These are phyloP conservation scores for Hemicentrotus pulcherrimus DNA, from an alignment of 35 echinoderm and acorn worm species.

Conservation along the genomic window DNA sequence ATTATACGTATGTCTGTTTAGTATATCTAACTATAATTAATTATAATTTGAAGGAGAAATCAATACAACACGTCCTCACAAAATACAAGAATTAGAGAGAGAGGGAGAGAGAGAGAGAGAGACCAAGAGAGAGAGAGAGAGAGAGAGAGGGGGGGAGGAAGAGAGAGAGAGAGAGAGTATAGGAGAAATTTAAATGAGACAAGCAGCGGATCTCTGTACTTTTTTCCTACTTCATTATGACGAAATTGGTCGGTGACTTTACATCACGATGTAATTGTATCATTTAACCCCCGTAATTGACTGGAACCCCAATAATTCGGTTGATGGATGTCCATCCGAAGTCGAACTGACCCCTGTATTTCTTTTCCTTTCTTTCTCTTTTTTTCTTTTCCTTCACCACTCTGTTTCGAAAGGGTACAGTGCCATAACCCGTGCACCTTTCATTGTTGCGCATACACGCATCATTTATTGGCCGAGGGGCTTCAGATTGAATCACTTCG, in stretches of 20 bases:
- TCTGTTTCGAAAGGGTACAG: not conserved
- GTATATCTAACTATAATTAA: too few relatives aligned
- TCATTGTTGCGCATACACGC: not conserved
- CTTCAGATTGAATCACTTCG: not conserved
- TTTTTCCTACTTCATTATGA: not conserved
- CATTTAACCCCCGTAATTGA: conserved; percentile 34
- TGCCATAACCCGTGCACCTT: not conserved
- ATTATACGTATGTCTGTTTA: too few relatives aligned
- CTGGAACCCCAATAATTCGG: conserved; percentile 45
- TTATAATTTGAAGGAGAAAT: too few relatives aligned
- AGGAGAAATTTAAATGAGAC: not conserved
- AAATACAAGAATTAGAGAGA: not conserved
- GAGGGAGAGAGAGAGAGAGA: conserved; percentile 13
- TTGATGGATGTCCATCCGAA: conserved; percentile 32
- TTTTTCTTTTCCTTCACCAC: not conserved
- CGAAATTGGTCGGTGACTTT: conserved; percentile 10
- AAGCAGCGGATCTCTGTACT: not conserved
- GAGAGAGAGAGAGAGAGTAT: not conserved
- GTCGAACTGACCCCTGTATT: not conserved
- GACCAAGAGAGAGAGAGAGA: not conserved
- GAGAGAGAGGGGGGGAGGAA: not conserved
- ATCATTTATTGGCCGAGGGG: not conserved
- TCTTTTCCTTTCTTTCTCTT: not conserved
- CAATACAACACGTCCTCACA: not conserved
- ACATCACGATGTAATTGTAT: conserved; percentile 28